phyloP scores from a whole-genome alignment of 1,140 invertebrate genomes.

The Rhopalosiphum padi region DNA sequence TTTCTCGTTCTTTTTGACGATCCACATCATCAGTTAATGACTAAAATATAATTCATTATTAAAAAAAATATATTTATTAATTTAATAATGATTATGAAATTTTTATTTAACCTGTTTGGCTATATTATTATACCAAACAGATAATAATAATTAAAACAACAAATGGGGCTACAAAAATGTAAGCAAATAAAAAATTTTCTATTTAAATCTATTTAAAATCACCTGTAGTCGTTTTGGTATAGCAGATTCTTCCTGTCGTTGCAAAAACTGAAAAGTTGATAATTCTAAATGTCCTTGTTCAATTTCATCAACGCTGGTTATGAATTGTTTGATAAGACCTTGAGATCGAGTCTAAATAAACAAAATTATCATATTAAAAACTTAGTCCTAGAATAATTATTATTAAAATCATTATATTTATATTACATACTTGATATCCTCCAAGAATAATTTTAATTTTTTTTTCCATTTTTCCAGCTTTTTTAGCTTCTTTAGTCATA shows the following conservation, averaged over 20 bases:
- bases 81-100: not conserved
- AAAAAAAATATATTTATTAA: conserved; percentile 36
- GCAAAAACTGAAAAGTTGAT: conserved; percentile 90
- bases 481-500: conserved; percentile 95
- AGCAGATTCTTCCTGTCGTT: conserved; percentile 88
- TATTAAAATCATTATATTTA: not conserved
- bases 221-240: conserved; percentile 88
- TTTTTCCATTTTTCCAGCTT: conserved; percentile 97
- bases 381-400: not conserved
- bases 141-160: no score
- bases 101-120: not conserved
- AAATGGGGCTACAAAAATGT: not conserved
- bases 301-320: conserved; percentile 70
- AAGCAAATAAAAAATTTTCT: not conserved
- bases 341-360: conserved; percentile 76
- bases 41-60: conserved; percentile 65
- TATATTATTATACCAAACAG: not conserved
- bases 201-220: not conserved
- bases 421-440: conserved; percentile 77
- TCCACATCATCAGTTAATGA: conserved; percentile 91
- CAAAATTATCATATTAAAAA: conserved; percentile 37
- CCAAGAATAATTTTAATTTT: conserved; percentile 94
- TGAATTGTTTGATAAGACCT: conserved; percentile 87
- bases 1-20: conserved; percentile 89
- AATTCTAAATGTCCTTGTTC: conserved; percentile 82